A percentile compares a stretch with the other conserved stretches of the same genome.
phyloP scores from a whole-genome alignment of 2,797 vertebrate species.

The Odontamblyopus lacepedii region DNA sequence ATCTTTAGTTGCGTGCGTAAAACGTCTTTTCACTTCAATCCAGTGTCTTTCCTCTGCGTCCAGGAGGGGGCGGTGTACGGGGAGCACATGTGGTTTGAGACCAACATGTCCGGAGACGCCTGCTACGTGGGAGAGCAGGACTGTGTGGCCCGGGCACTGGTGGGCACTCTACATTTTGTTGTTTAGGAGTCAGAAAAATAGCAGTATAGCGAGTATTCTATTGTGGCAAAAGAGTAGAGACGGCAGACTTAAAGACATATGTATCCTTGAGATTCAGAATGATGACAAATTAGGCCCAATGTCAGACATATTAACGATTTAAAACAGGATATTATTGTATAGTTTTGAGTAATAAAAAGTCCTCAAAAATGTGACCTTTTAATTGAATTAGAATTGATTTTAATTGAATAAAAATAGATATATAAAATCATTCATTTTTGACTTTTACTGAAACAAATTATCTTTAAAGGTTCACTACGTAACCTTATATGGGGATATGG shows the following conservation, averaged over 20 bases:
- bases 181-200: neutral
- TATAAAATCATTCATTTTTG: too few relatives aligned
- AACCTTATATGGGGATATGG: too few relatives aligned
- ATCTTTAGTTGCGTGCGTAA: neutral
- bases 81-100: conserved; percentile 96
- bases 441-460: too few relatives aligned
- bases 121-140: conserved; percentile 95
- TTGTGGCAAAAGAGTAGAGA: too few relatives aligned
- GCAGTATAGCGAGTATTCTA: neutral
- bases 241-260: too few relatives aligned
- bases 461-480: neutral
- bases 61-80: conserved; percentile 89
- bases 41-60: conserved; percentile 18
- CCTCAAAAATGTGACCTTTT: too few relatives aligned
- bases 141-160: conserved; percentile 91
- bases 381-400: too few relatives aligned
- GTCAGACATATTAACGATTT: too few relatives aligned
- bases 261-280: neutral
- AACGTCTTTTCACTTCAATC: neutral
- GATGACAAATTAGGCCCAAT: too few relatives aligned
- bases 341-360: too few relatives aligned
- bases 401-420: too few relatives aligned
- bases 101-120: conserved; percentile 90
- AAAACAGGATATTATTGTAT: too few relatives aligned
- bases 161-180: conserved; percentile 63